These are phyloP conservation scores for Chlorops oryzae DNA, from an alignment of 1,140 invertebrate genomes.

Conservation along the genomic window DNA sequence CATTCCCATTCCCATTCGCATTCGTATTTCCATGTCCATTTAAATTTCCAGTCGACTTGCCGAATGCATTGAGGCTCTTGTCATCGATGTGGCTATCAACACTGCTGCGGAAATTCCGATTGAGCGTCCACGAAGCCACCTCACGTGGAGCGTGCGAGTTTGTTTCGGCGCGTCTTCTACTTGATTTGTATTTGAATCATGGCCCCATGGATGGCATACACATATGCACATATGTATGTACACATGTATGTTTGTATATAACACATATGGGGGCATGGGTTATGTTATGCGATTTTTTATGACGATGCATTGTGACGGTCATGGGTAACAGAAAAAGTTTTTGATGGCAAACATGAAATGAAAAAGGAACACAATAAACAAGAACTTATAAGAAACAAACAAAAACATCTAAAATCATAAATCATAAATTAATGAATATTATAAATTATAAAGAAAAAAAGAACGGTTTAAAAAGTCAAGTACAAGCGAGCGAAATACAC, in stretches of 20 bases:
- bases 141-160: conserved; percentile 37
- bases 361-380: conserved; percentile 19
- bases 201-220: too few relatives aligned
- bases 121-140: conserved; percentile 42
- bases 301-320: conserved; percentile 30
- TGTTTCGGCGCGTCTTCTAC: conserved; percentile 37
- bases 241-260: too few relatives aligned
- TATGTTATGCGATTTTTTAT: conserved; percentile 13
- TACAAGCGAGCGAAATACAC: too few relatives aligned
- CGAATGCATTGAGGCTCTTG: conserved; percentile 32
- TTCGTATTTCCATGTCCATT: too few relatives aligned
- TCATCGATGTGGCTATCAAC: conserved; percentile 44
- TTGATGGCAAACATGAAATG: conserved; percentile 33
- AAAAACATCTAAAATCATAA: conserved; percentile 23
- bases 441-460: neutral
- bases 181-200: too few relatives aligned
- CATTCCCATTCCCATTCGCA: conserved; percentile 15
- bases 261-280: conserved; percentile 11
- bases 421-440: neutral
- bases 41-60: too few relatives aligned
- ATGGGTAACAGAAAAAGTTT: conserved; percentile 22
- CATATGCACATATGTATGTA: too few relatives aligned
- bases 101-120: conserved; percentile 41
- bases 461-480: neutral
- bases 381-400: too few relatives aligned